A percentile compares a stretch with the other conserved stretches of the same genome.
Evolutionary conservation across 2,888 invertebrate genomes (phyloP).

Genomic region (Phalera bucephala): DNA sequence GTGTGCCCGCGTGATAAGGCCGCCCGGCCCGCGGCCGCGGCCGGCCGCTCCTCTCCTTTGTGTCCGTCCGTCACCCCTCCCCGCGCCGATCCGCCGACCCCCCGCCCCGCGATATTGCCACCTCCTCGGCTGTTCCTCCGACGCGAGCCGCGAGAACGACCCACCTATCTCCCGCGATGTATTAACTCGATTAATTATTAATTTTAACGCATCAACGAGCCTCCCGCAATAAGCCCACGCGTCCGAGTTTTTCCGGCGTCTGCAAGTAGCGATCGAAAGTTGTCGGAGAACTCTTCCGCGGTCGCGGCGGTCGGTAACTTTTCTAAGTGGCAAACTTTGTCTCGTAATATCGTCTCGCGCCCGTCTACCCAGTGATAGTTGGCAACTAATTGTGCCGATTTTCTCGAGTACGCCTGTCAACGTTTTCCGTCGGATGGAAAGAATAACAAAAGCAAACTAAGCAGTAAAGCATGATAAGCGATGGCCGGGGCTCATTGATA

Average conservation of each 20-base stretch:
- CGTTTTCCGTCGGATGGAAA: conserved; percentile 20
- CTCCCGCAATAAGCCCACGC: conserved; percentile 34
- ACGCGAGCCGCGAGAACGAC: conserved; percentile 23
- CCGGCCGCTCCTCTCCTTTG: conserved; percentile 79
- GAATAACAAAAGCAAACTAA: conserved; percentile 23
- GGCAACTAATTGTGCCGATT: conserved; percentile 41
- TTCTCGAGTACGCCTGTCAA: conserved; percentile 27
- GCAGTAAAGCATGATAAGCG: conserved; percentile 23
- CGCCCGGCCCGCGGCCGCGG: conserved; percentile 68
- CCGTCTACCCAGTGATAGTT: conserved; percentile 54
- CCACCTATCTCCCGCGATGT: conserved; percentile 66
- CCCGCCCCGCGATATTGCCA: conserved; percentile 46
- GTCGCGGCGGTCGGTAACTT: no score
- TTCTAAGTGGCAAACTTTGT: conserved; percentile 53
- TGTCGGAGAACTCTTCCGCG: no score
- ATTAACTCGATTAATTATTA: conserved; percentile 70
- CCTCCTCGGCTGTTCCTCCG: conserved; percentile 47
- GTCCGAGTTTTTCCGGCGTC: conserved; percentile 38
- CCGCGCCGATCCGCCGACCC: conserved; percentile 43
- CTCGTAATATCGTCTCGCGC: conserved; percentile 58
- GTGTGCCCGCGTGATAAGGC: conserved; percentile 76
- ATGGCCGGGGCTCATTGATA: conserved; percentile 28
- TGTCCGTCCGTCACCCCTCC: conserved; percentile 73
- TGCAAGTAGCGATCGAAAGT: conserved; percentile 11
- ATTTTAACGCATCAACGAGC: conserved; percentile 50